Percentiles rank a stretch among this genome's conserved stretches.
phyloP scores from a whole-genome alignment of 2,888 invertebrate genomes.

The Lasioglossum pauxillum region DNA sequence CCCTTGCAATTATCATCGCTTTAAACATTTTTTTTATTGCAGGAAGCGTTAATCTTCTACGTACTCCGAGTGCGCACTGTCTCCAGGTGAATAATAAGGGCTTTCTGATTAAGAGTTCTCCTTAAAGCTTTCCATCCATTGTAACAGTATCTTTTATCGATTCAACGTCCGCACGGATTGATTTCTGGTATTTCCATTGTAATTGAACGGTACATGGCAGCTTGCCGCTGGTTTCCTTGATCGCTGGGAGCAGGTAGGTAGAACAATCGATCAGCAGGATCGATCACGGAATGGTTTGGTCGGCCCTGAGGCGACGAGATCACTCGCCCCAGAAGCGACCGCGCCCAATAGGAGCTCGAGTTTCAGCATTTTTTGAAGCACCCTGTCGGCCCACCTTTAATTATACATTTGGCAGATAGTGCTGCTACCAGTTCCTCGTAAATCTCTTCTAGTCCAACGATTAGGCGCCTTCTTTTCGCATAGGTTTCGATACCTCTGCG shows the following conservation, averaged over 20 bases:
- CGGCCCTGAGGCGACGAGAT: slow-evolving; percentile 62
- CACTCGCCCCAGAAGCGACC: slow-evolving; percentile 67
- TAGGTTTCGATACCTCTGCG: not conserved
- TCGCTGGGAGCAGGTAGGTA: slow-evolving; percentile 34
- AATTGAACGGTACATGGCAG: not conserved
- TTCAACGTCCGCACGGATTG: not conserved
- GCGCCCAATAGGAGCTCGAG: slow-evolving; percentile 73
- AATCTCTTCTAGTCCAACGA: slow-evolving; percentile 40
- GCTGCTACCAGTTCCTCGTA: slow-evolving; percentile 55
- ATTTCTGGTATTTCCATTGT: not conserved
- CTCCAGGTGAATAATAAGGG: not conserved
- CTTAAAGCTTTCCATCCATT: not conserved
- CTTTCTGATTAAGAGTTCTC: not conserved
- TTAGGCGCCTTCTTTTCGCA: not conserved
- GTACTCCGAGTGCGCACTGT: not conserved
- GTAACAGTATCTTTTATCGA: slow-evolving; percentile 1
- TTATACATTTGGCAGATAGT: slow-evolving; percentile 64
- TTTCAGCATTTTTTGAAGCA: slow-evolving; percentile 68
- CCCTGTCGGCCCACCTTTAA: slow-evolving; percentile 62
- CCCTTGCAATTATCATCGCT: no score
- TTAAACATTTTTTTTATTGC: not conserved
- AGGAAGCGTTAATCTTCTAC: not conserved
- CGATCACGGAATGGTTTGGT: slow-evolving; percentile 44
- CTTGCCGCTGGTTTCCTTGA: not conserved
- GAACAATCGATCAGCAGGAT: slow-evolving; percentile 57